Percentiles rank a stretch among this genome's conserved stretches.
These are phyloP conservation scores for Anastrepha obliqua DNA, from an alignment of 1,140 invertebrate species.

Conservation along the genomic window DNA sequence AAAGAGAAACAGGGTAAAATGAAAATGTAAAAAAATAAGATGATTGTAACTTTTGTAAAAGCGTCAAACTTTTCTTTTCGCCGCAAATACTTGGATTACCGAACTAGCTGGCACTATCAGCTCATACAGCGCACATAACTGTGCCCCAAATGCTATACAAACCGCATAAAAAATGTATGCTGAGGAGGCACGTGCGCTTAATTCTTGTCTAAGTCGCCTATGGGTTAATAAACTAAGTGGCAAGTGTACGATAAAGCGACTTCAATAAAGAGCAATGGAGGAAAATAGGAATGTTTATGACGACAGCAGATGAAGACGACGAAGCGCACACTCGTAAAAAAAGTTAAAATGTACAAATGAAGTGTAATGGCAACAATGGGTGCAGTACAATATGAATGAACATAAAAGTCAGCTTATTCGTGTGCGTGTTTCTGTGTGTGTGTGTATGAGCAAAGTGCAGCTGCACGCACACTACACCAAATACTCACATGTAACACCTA, in stretches of 20 bases:
- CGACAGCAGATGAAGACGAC: neutral
- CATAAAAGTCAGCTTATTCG: slow-evolving; percentile 6
- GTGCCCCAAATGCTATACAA: neutral
- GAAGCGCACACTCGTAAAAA: neutral
- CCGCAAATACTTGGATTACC: slow-evolving; percentile 40
- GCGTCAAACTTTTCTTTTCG: slow-evolving; percentile 7
- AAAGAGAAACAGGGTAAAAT: too few relatives aligned
- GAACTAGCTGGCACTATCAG: neutral
- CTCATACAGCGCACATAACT: neutral
- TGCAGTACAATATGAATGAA: neutral
- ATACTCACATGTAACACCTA: neutral
- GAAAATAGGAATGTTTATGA: slow-evolving; percentile 29
- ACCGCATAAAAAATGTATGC: neutral
- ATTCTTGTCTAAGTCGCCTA: slow-evolving; percentile 43
- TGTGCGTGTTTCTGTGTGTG: neutral
- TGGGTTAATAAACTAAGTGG: slow-evolving; percentile 30
- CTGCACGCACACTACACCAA: neutral
- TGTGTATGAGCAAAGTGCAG: neutral
- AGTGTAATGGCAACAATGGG: slow-evolving; percentile 5
- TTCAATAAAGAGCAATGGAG: neutral
- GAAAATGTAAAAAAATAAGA: neutral
- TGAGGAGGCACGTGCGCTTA: neutral
- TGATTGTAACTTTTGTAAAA: slow-evolving; percentile 27
- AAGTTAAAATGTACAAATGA: slow-evolving; percentile 25
- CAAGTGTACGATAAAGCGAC: slow-evolving; percentile 31